Percentiles rank a stretch among this genome's conserved stretches.
Evolutionary conservation across 2,113 vertebrate genomes (phyloP).

Genomic region (Tachycineta bicolor): DNA sequence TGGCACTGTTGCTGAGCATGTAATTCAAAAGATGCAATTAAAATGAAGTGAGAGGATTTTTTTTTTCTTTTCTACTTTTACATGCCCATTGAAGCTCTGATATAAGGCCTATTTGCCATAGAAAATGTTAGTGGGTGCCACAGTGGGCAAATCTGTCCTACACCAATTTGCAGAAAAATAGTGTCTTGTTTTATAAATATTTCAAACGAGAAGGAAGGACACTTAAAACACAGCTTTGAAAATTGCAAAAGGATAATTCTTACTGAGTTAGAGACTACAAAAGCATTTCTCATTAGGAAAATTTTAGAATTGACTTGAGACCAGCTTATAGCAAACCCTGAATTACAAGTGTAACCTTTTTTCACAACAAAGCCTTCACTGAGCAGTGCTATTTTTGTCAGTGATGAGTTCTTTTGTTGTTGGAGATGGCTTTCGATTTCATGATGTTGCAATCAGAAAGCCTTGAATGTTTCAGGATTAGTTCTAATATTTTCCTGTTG

Average conservation of each 20-base stretch:
- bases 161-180: neutral
- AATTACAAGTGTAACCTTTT: neutral
- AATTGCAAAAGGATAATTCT: neutral
- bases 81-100: neutral
- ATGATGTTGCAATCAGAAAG: conserved; percentile 11
- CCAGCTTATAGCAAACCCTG: neutral
- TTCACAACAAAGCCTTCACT: neutral
- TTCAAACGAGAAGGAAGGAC: neutral
- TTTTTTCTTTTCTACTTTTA: neutral
- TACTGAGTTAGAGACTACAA: neutral
- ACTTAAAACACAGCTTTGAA: neutral
- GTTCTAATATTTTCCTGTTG: conserved; percentile 41
- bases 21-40: neutral
- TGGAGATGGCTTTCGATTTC: conserved; percentile 39
- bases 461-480: neutral
- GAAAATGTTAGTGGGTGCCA: neutral
- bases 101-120: neutral
- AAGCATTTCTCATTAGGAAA: neutral
- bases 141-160: neutral
- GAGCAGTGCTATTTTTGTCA: neutral
- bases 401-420: neutral
- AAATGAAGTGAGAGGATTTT: neutral
- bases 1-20: neutral
- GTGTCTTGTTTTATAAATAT: neutral
- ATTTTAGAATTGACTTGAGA: neutral